Evolutionary conservation across 2,888 invertebrate species (phyloP).

Genomic region (Gortyna flavago): DNA sequence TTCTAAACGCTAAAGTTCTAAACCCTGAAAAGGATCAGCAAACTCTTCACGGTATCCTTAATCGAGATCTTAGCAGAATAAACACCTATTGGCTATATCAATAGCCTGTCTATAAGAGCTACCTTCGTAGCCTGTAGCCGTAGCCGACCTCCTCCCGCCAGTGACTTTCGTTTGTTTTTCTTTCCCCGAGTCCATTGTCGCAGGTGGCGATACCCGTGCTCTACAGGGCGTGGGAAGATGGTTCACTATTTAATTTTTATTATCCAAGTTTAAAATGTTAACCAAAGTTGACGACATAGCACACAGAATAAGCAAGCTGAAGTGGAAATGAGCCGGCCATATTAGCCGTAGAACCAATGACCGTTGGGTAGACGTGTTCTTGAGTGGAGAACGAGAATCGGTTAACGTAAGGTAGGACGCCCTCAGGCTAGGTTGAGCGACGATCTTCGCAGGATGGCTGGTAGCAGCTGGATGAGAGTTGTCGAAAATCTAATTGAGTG

Average conservation of each 20-base stretch:
- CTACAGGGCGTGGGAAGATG: constrained; percentile 47
- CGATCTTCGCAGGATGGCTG: no score
- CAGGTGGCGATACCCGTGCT: constrained; percentile 60
- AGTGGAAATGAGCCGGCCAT: no score
- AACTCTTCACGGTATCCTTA: constrained; percentile 13
- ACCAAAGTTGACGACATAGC: no score
- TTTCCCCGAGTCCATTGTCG: constrained; percentile 58
- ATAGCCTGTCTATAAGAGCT: constrained; percentile 24
- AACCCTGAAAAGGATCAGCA: constrained; percentile 6
- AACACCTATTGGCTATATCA: constrained; percentile 39
- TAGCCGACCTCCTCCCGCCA: constrained; percentile 2
- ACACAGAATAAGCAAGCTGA: no score
- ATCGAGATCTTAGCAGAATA: constrained; percentile 44
- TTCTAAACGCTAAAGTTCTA: no score
- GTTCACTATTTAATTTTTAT: constrained; percentile 28
- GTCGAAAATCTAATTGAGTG: no score
- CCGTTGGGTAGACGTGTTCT: no score
- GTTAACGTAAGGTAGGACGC: no score
- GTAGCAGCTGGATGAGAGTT: no score
- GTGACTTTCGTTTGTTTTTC: constrained; percentile 66
- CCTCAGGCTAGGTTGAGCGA: no score
- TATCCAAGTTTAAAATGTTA: not conserved
- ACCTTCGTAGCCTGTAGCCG: constrained; percentile 8
- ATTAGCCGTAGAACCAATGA: no score
- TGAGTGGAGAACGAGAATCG: no score